These are phyloP conservation scores for Sicus ferrugineus DNA, from an alignment of 2,888 invertebrate genomes.

Conservation along the genomic window DNA sequence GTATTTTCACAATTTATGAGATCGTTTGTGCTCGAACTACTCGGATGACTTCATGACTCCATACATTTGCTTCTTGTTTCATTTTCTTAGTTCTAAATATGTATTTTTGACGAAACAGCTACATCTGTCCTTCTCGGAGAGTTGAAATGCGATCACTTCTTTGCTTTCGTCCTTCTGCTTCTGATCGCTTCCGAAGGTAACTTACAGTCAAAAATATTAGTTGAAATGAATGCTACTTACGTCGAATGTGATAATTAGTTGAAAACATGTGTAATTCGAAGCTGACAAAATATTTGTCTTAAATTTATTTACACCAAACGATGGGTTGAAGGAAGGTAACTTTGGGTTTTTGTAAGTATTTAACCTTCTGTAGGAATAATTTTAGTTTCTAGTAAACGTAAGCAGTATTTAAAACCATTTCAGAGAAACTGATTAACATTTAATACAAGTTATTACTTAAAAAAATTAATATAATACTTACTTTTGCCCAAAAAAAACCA, in stretches of 20 bases:
- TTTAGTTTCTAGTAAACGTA: no score
- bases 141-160: no score
- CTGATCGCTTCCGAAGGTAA: background rate
- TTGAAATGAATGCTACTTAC: background rate
- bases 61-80: background rate
- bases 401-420: no score
- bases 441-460: no score
- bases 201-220: background rate
- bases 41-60: background rate
- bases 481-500: no score
- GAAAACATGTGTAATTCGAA: conserved; percentile 8
- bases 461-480: no score
- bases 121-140: background rate
- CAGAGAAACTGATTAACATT: no score
- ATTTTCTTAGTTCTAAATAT: background rate
- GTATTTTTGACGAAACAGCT: background rate
- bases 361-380: no score
- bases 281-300: conserved; percentile 7
- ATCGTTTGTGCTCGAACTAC: background rate
- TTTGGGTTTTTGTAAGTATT: no score
- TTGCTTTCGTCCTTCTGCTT: background rate
- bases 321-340: no score
- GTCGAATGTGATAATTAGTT: conserved; percentile 10
- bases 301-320: background rate
- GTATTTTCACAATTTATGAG: conserved; percentile 24